Evolutionary conservation across 1,140 invertebrate species (phyloP).

Genomic region (Megathymus violae): DNA sequence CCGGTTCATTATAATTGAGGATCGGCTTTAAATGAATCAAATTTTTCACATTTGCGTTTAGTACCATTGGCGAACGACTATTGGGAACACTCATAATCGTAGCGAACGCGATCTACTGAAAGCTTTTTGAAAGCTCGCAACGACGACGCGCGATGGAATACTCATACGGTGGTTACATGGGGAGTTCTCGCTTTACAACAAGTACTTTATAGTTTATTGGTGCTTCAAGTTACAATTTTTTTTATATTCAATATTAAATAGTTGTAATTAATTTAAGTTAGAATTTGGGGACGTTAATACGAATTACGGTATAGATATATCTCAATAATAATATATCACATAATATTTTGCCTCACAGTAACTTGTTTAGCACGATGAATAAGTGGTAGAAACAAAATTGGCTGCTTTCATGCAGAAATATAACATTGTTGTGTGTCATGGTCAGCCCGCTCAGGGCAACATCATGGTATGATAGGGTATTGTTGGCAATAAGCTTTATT

Average conservation of each 20-base stretch:
- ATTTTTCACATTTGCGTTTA: slow-evolving; percentile 42
- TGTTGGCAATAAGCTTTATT: no score
- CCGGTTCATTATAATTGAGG: slow-evolving; percentile 19
- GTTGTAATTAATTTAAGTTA: no score
- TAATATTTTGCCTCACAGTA: no score
- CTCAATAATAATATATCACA: no score
- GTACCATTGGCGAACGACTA: slow-evolving; percentile 45
- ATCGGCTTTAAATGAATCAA: slow-evolving; percentile 21
- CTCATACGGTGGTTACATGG: slow-evolving; percentile 59
- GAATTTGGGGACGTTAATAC: no score
- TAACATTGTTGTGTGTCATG: no score
- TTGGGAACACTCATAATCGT: slow-evolving; percentile 57
- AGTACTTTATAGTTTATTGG: slow-evolving; percentile 42
- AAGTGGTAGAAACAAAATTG: no score
- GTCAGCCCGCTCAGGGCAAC: no score
- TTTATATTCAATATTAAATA: not conserved
- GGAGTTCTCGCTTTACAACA: slow-evolving; percentile 51
- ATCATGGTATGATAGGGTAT: no score
- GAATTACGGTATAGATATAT: no score
- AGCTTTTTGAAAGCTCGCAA: slow-evolving; percentile 77
- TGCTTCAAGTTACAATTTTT: slow-evolving; percentile 33
- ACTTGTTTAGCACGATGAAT: no score
- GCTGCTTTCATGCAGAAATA: no score
- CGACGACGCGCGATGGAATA: slow-evolving; percentile 64
- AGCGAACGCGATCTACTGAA: slow-evolving; percentile 68